Percentiles rank a stretch among this genome's conserved stretches.
These are phyloP conservation scores for Protophormia terraenovae DNA, from an alignment of 2,888 invertebrate species.

Conservation along the genomic window DNA sequence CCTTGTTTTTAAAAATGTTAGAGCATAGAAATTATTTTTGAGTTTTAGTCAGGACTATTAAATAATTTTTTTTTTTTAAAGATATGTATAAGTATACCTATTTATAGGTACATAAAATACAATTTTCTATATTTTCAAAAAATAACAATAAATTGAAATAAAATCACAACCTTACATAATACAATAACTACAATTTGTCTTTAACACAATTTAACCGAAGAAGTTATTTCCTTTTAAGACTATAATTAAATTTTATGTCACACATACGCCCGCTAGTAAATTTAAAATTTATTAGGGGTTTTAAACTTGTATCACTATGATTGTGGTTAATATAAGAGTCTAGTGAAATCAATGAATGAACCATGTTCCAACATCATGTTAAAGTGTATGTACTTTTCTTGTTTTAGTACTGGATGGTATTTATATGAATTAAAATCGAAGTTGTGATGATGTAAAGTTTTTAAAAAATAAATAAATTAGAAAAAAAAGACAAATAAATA, in stretches of 20 bases:
- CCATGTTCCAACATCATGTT: neutral
- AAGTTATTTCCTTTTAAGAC: conserved; percentile 63
- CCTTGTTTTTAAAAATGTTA: too few species aligned
- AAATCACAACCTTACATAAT: conserved; percentile 6
- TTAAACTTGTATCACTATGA: too few species aligned
- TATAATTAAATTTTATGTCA: conserved; percentile 62
- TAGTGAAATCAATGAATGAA: neutral
- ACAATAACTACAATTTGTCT: neutral
- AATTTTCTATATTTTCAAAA: too few species aligned
- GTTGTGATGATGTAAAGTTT: conserved; percentile 32
- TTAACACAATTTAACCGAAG: conserved; percentile 60
- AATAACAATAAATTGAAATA: neutral
- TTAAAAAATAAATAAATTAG: neutral
- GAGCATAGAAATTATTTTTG: too few species aligned
- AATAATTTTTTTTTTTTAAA: too few species aligned
- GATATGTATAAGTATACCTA: too few species aligned
- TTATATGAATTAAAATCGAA: conserved; percentile 18
- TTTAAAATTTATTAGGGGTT: conserved; percentile 39
- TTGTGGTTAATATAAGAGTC: neutral
- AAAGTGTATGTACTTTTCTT: neutral
- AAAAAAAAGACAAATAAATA: conserved; percentile 8
- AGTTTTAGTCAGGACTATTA: too few species aligned
- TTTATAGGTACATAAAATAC: too few species aligned
- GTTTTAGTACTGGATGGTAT: conserved; percentile 25
- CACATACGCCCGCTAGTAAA: conserved; percentile 59